A percentile compares a stretch with the other conserved stretches of the same genome.
These are phyloP conservation scores for Sebastes trivittatus DNA, from an alignment of 2,797 vertebrate species.

Conservation along the genomic window DNA sequence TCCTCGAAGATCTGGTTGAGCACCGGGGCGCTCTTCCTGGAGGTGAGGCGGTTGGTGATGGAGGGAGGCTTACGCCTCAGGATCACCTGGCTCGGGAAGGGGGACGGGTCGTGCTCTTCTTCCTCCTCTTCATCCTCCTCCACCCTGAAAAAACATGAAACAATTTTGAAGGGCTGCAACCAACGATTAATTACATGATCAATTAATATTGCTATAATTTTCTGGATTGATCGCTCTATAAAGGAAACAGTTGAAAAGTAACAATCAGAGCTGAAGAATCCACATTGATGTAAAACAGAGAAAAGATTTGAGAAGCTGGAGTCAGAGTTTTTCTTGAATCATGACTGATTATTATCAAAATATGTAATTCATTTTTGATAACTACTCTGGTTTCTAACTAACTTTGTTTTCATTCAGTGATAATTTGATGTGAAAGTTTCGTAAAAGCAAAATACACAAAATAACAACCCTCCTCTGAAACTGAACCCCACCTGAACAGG, in stretches of 20 bases:
- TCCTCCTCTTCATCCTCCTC: conserved; percentile 98
- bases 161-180: background rate
- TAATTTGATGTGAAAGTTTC: background rate
- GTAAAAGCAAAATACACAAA: background rate
- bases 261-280: background rate
- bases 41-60: conserved; percentile 96
- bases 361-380: background rate
- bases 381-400: background rate
- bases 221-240: background rate
- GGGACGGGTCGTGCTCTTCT: conserved; percentile 90
- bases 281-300: background rate
- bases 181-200: background rate
- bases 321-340: background rate
- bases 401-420: background rate
- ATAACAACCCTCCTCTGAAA: background rate
- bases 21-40: conserved; percentile 94
- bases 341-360: background rate
- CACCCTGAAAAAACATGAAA: conserved; percentile 73
- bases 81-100: conserved; percentile 89
- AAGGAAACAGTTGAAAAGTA: background rate
- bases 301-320: background rate
- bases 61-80: conserved; percentile 92
- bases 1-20: conserved; percentile 99
- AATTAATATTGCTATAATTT: background rate
- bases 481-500: conserved; percentile 83